These are phyloP conservation scores for Diplodus puntazzo DNA, from an alignment of 2,797 vertebrate species.

Conservation along the genomic window DNA sequence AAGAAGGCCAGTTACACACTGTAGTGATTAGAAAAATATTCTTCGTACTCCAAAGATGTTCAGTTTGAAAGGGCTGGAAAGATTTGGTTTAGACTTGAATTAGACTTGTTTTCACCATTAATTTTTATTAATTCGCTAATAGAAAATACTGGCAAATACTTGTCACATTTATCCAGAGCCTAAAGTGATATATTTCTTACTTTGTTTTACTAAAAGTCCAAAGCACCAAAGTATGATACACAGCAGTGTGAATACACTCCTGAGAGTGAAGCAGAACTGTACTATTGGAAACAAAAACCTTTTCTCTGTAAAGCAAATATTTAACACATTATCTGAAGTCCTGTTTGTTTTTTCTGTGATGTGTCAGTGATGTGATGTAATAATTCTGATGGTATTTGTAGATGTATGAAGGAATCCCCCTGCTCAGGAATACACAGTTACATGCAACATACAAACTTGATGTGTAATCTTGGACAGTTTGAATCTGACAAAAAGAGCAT, in stretches of 20 bases:
- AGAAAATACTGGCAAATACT: background rate
- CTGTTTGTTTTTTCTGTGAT: background rate
- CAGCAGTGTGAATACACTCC: background rate
- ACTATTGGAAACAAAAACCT: background rate
- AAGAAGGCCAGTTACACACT: background rate
- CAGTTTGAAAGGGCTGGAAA: background rate
- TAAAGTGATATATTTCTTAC: background rate
- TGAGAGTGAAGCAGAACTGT: background rate
- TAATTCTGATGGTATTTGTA: background rate
- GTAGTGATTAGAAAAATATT: background rate
- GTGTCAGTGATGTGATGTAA: background rate
- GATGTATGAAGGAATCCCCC: background rate
- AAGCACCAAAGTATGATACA: background rate
- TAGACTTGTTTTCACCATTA: background rate
- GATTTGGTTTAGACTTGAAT: background rate
- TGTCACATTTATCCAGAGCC: background rate
- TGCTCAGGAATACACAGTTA: background rate
- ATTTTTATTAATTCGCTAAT: background rate
- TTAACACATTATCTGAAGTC: background rate
- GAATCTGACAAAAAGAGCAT: constrained; percentile 7
- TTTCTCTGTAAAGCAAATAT: background rate
- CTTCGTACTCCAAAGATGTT: background rate
- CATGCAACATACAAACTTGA: background rate
- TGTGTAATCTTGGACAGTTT: constrained; percentile 48
- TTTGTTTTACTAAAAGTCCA: background rate